Conservation (phyloP, 2,797 vertebrate genomes). For the Hyperoplus immaculatus region DNA sequence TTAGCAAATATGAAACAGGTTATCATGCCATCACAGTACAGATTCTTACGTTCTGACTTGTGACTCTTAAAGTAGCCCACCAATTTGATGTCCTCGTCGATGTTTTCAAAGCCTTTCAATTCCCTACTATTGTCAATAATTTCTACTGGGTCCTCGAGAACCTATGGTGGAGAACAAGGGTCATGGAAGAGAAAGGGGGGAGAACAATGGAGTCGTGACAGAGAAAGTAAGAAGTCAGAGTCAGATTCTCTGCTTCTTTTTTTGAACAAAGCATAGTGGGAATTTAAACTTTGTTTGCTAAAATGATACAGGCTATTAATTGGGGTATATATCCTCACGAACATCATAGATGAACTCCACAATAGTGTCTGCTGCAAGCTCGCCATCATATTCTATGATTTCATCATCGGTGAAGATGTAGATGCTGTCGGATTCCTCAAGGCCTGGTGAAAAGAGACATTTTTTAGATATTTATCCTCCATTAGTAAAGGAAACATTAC, state of each 20-base stretch:
- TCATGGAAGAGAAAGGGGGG: conserved; percentile 4
- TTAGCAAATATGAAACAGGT: conserved; percentile 37
- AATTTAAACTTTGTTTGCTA: conserved; percentile 32
- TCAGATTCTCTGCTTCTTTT: conserved; percentile 25
- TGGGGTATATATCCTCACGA: conserved; percentile 81
- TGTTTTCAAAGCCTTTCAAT: conserved; percentile 89
- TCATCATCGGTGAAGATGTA: conserved; percentile 92
- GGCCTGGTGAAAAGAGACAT: conserved; percentile 74
- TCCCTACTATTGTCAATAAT: conserved; percentile 89
- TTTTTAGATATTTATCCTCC: background rate
- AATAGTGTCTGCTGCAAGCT: conserved; percentile 91
- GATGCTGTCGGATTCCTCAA: conserved; percentile 90
- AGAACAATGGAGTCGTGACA: conserved; percentile 14
- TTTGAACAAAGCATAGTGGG: conserved; percentile 8
- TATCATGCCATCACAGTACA: conserved; percentile 67
- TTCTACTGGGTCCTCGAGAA: conserved; percentile 94
- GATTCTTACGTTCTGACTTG: conserved; percentile 92
- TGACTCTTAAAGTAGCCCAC: conserved; percentile 95
- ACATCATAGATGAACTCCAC: conserved; percentile 95
- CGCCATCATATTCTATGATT: conserved; percentile 93
- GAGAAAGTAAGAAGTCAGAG: conserved; percentile 20
- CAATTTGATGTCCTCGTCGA: conserved; percentile 93
- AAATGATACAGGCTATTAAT: conserved; percentile 72
- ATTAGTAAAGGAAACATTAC: background rate
- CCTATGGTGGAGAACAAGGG: conserved; percentile 76